A percentile compares a stretch with the other conserved stretches of the same genome.
Conservation (phyloP, 2,888 invertebrate species). For the Automeris io region DNA sequence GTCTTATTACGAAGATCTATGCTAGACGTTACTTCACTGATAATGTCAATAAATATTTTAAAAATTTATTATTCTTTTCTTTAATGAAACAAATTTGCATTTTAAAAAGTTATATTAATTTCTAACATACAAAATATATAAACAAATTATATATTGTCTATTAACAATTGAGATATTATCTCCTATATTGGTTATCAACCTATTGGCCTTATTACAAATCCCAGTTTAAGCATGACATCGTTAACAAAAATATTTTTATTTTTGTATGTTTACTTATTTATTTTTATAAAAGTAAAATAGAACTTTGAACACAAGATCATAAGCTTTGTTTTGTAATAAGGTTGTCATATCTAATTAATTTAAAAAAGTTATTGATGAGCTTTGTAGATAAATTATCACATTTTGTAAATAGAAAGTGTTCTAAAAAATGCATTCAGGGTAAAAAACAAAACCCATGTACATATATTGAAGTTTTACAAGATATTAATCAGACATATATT, state of each 20-base stretch:
- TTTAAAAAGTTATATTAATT: slow-evolving; percentile 19
- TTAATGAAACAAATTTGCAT: too few relatives aligned
- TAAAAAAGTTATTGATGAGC: too few relatives aligned
- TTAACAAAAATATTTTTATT: background rate
- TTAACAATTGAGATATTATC: slow-evolving; percentile 24
- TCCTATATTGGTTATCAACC: slow-evolving; percentile 18
- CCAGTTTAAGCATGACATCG: background rate
- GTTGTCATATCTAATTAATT: too few relatives aligned
- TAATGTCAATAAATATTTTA: slow-evolving; percentile 65
- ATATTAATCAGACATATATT: too few relatives aligned
- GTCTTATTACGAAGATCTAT: slow-evolving; percentile 65
- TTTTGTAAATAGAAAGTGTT: too few relatives aligned
- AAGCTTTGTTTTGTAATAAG: too few relatives aligned
- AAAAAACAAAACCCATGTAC: too few relatives aligned
- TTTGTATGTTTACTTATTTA: background rate
- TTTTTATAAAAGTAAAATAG: background rate
- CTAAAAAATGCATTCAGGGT: too few relatives aligned
- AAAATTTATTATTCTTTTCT: slow-evolving; percentile 34
- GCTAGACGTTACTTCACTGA: slow-evolving; percentile 66
- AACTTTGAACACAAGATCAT: slow-evolving; percentile 1
- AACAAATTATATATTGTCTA: slow-evolving; percentile 47
- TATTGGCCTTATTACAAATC: slow-evolving; percentile 14
- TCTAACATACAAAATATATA: slow-evolving; percentile 16
- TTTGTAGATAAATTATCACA: too few relatives aligned
- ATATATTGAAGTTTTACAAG: too few relatives aligned